phyloP scores from a whole-genome alignment of 2,888 invertebrate genomes.

The Andricus quercusramuli region DNA sequence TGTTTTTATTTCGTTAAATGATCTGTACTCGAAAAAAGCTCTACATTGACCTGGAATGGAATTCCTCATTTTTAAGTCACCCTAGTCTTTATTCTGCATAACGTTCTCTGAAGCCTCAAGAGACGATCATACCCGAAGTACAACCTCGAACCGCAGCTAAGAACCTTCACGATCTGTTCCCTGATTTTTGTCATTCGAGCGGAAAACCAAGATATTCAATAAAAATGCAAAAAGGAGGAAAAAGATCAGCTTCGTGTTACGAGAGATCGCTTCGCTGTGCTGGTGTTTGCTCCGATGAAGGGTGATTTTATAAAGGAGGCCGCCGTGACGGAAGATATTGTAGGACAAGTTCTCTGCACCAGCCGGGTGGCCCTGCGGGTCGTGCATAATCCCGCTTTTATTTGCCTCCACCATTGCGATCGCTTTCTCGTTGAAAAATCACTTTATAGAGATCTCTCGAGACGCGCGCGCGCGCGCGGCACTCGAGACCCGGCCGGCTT shows the following conservation, averaged over 20 bases:
- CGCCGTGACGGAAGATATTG: constrained; percentile 78
- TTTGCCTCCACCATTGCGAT: constrained; percentile 47
- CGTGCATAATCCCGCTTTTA: constrained; percentile 50
- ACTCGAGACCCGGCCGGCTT: constrained; percentile 31
- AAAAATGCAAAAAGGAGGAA: constrained; percentile 19
- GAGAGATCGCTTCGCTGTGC: constrained; percentile 62
- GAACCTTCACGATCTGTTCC: not conserved
- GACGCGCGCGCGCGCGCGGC: constrained; percentile 49
- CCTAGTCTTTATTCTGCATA: not conserved
- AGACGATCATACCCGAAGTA: not conserved
- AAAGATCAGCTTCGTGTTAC: constrained; percentile 61
- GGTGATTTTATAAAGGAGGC: constrained; percentile 77
- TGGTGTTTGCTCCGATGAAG: constrained; percentile 69
- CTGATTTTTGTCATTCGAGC: constrained; percentile 10
- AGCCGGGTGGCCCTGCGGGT: constrained; percentile 71
- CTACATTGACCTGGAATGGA: no score
- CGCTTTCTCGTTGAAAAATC: constrained; percentile 51
- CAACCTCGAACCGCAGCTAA: not conserved
- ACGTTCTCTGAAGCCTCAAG: not conserved
- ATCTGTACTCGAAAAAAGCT: no score
- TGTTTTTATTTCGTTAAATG: no score
- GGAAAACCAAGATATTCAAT: not conserved
- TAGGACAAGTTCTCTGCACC: constrained; percentile 75
- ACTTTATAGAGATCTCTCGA: constrained; percentile 50
- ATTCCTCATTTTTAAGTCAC: no score